Base-by-base conservation (phyloP, 2,888 invertebrate species). In the Parnassius glacialis region DNA sequence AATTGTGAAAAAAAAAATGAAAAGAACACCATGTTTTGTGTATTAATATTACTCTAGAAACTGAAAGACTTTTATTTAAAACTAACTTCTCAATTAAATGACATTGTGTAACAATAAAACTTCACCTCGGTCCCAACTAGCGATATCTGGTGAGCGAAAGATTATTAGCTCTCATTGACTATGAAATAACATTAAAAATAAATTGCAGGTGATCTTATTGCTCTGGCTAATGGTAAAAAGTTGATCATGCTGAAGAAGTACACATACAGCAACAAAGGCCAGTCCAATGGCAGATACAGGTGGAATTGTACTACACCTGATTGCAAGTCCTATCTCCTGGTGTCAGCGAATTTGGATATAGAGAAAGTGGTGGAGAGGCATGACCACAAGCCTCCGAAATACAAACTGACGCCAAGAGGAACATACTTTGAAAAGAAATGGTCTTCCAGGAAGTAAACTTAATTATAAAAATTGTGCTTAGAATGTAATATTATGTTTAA, bases 311-410 rank as follows among this genome's bases (percentile, higher is more conserved):
- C 68, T 0, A 47, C 55, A 2, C 11, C 12, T 0, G 51, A 57
- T 20, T 74, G 74, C 61, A 61, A 55, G 3, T 70, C 69, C 0
- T 68, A 68, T 53, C 64, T 74, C 1, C 34, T 73, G n/a, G 69
- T 74, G 0, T 67, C 72, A 2, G 54, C 64, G 3, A 72, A 73
- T 43, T 52, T 74, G 34, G 71, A 68, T 45, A 70, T 73, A 41
- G 65, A 66, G 10, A 68, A 62, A 48, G 57, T 60, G 1, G 44
- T 65, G 1, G 68, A 67, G 20, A 59, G 45, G 10, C 70, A 71
- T 45, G 42, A 55, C 11, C 71, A 71, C 34, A 20, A 59, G 10
- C 63, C 65, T 10, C 71, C 71, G 0, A 58, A 5, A 41, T 70
- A 67, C 47, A 53, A 45, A 42, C 50, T 34, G n/a, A 42, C 55